phyloP scores from a whole-genome alignment of 2,113 vertebrate genomes.

The Labeo rohita region DNA sequence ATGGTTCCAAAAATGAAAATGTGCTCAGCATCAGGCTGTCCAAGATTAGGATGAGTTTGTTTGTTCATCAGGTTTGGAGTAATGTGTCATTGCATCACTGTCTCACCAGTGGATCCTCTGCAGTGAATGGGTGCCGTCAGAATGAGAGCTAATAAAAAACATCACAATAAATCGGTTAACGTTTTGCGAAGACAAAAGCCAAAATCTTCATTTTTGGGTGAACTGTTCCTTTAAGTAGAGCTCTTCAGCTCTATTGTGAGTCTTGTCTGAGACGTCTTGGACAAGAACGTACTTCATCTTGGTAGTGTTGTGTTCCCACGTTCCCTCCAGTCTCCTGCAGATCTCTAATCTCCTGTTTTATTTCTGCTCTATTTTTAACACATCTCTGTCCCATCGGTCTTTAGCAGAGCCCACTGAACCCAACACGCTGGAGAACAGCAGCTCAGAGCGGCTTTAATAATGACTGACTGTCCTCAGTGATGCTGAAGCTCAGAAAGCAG shows the following conservation, averaged over 20 bases:
- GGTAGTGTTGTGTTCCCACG: background rate
- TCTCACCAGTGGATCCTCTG: too few species aligned
- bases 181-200: too few species aligned
- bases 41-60: too few species aligned
- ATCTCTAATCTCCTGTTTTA: constrained; percentile 15
- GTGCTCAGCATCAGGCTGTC: too few species aligned
- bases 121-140: too few species aligned
- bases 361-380: constrained; percentile 20
- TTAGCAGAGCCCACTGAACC: constrained; percentile 3
- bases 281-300: background rate
- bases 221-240: background rate
- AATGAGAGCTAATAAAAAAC: too few species aligned
- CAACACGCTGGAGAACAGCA: background rate
- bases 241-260: background rate
- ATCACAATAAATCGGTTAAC: too few species aligned
- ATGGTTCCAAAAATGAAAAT: too few species aligned
- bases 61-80: too few species aligned
- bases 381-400: constrained; percentile 9
- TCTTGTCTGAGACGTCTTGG: background rate
- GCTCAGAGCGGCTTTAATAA: background rate
- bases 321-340: background rate
- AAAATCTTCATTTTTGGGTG: background rate
- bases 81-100: too few species aligned
- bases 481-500: too few species aligned
- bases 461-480: background rate